Evolutionary conservation across 2,797 vertebrate species (phyloP), one percentile per base, ranked within the genome.

Genomic region (Tragopan temminckii): DNA sequence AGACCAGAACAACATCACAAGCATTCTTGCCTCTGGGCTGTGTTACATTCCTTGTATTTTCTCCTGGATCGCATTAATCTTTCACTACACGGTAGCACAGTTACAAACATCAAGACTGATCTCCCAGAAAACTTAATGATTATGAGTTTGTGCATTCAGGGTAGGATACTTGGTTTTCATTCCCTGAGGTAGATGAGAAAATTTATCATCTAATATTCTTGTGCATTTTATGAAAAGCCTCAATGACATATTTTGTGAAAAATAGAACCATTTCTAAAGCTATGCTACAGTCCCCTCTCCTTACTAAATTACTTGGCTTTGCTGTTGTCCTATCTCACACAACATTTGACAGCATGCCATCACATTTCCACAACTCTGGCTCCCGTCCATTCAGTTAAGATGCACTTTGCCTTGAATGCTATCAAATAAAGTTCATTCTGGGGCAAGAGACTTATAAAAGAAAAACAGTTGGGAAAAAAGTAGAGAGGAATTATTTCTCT

Each of bases 31-130:
- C 83, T 78, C 67, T 89, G 59, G 70, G 52, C 45, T 27, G 1
- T 72, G 63, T 90, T 92, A 13, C 2, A 36, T 18, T 63, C 78
- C 58, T 58, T 29, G n/a, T 71, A 31, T 81, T 91, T 62, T 55
- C 84, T 77, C 29, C 2, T 31, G 64, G 71, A 82, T 80, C 57
- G 2, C 80, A 82, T 92, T 21, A 85, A 92, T 93, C 78, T 93
- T 93, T 95, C 81, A 84, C 45, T 52, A 58, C 57, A 21, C 3
- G 0, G 57, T 43, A 77, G 57, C 66, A 53, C 11, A 61, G 53
- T 40, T 63, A 43, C 74, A 57, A 68, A 62, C 55, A 57, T 43
- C 43, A 67, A 23, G 19, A 13, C 42, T 79, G 19, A 35, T 31
- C 63, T 88, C 78, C 52, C 6, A 2, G 76, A 79, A 91, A 76